phyloP scores from a whole-genome alignment of 2,797 vertebrate species.

The Phrynocephalus guinanensis region DNA sequence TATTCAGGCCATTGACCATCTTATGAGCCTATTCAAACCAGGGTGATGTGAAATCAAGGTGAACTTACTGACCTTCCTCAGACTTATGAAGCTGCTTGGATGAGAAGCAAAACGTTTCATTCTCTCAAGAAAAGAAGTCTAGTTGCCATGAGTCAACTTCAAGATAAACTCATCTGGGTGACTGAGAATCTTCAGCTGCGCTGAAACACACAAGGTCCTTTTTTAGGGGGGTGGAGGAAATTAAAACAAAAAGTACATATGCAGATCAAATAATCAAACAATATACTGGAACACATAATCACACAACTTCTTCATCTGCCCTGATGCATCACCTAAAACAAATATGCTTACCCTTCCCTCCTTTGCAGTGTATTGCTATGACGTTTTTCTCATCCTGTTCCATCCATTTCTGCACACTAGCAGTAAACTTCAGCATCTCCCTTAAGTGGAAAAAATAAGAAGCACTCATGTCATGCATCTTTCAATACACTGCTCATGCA shows the following conservation, averaged over 20 bases:
- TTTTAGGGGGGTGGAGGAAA: neutral
- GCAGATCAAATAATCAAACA: neutral
- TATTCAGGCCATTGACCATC: too few species aligned
- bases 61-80: too few species aligned
- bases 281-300: neutral
- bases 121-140: too few species aligned
- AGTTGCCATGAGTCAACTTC: too few species aligned
- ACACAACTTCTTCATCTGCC: neutral
- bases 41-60: too few species aligned
- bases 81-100: too few species aligned
- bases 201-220: neutral
- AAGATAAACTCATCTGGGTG: too few species aligned
- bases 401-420: conserved; percentile 89
- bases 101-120: too few species aligned
- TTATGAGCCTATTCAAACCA: too few species aligned
- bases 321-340: neutral
- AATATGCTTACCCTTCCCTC: conserved; percentile 89
- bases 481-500: neutral
- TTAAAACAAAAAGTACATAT: neutral
- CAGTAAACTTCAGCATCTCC: conserved; percentile 91
- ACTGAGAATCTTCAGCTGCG: too few species aligned
- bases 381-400: conserved; percentile 84
- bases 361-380: conserved; percentile 93
- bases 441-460: conserved; percentile 71
- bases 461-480: conserved; percentile 20